Evolutionary conservation across 2,113 vertebrate species (phyloP).

Genomic region (Emydura subglobosa): DNA sequence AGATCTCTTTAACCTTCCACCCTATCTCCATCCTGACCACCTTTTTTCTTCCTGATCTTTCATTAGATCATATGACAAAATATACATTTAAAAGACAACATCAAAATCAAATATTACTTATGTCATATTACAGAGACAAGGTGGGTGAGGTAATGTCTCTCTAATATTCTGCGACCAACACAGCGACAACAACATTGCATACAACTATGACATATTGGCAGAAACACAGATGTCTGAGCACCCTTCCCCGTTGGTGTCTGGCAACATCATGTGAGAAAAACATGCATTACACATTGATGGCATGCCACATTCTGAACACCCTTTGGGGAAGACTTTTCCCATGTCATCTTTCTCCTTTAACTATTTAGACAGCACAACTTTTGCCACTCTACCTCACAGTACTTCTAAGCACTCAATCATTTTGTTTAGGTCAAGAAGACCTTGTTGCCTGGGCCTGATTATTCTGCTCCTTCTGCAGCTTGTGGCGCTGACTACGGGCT

Average conservation of each 20-base stretch:
- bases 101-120: background rate
- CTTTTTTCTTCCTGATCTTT: background rate
- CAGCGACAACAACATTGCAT: background rate
- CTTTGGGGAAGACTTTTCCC: background rate
- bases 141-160: background rate
- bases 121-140: background rate
- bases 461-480: background rate
- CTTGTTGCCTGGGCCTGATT: background rate
- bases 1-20: background rate
- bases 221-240: background rate
- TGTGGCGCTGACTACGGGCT: background rate
- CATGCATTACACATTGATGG: accelerated
- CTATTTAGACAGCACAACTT: background rate
- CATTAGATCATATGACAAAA: background rate
- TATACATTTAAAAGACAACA: background rate
- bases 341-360: background rate
- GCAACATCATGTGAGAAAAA: background rate
- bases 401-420: background rate
- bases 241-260: background rate
- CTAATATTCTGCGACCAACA: background rate
- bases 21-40: background rate
- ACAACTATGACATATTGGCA: background rate
- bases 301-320: background rate
- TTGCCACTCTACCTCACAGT: background rate
- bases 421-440: background rate